Evolutionary conservation across 1,140 invertebrate genomes (phyloP).

Genomic region (Psilanteris sp.): DNA sequence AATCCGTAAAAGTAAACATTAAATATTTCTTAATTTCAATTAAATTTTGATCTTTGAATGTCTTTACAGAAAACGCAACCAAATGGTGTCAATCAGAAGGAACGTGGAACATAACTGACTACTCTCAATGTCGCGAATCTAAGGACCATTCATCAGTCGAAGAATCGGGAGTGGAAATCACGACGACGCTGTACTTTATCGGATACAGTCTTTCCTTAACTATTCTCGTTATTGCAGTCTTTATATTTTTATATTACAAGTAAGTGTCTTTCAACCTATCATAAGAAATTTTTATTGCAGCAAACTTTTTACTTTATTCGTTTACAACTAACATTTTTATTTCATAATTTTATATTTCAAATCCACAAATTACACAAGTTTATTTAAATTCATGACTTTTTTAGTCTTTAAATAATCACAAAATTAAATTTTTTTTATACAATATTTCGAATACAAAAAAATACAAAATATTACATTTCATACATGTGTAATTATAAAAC

Average conservation of each 20-base stretch:
- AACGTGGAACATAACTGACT: constrained; percentile 86
- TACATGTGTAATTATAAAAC: too few relatives aligned
- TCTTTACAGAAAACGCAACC: constrained; percentile 86
- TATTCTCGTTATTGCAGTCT: constrained; percentile 87
- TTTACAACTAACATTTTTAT: too few relatives aligned
- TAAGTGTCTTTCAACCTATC: constrained; percentile 80
- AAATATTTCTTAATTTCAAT: constrained; percentile 6
- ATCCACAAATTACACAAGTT: too few relatives aligned
- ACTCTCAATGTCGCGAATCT: constrained; percentile 83
- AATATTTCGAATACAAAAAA: too few relatives aligned
- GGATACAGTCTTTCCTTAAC: constrained; percentile 89
- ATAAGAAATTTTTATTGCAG: too few relatives aligned
- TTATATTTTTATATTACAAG: constrained; percentile 92
- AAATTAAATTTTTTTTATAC: too few relatives aligned
- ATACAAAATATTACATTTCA: too few relatives aligned
- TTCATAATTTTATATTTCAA: too few relatives aligned
- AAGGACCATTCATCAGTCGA: constrained; percentile 65
- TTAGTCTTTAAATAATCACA: too few relatives aligned
- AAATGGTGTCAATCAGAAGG: constrained; percentile 84
- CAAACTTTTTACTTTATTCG: too few relatives aligned
- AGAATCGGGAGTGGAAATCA: constrained; percentile 80
- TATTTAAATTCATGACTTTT: too few relatives aligned
- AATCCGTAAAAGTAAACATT: too few relatives aligned
- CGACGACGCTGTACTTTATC: constrained; percentile 85
- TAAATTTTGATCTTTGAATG: constrained; percentile 18